These are phyloP conservation scores for Otolemur garnettii DNA, from an alignment of 2,113 vertebrate genomes.

Conservation along the genomic window DNA sequence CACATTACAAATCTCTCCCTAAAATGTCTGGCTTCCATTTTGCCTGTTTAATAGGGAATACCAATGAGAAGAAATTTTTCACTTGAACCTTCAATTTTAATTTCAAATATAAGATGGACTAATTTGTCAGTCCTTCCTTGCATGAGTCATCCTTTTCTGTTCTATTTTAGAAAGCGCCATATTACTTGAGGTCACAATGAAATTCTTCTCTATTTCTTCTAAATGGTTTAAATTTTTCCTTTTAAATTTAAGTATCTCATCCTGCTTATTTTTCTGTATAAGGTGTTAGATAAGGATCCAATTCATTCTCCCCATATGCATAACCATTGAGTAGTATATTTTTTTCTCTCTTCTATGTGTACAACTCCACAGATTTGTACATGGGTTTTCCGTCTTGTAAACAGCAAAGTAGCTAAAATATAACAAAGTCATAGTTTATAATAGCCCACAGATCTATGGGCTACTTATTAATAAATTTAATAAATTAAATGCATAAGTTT, in stretches of 20 bases:
- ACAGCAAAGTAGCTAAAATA: neutral
- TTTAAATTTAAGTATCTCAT: constrained; percentile 40
- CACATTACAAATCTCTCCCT: neutral
- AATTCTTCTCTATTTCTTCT: neutral
- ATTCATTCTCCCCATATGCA: neutral
- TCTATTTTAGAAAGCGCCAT: neutral
- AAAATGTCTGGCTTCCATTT: neutral
- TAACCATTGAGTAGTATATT: neutral
- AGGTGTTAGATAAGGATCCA: neutral
- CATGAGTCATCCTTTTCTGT: neutral
- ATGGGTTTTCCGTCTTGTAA: neutral
- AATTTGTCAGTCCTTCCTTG: neutral
- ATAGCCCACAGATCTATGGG: neutral
- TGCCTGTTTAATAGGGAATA: neutral
- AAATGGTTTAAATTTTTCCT: neutral
- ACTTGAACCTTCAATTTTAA: neutral
- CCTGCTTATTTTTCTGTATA: neutral
- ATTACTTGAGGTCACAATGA: neutral
- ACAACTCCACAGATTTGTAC: neutral
- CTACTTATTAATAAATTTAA: neutral
- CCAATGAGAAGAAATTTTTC: neutral
- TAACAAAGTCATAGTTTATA: neutral
- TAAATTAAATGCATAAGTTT: neutral
- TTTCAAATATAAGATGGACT: neutral
- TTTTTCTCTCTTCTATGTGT: neutral